Evolutionary conservation across 2,888 invertebrate species (phyloP), one percentile per base, ranked within the genome.

Genomic region (Polylopha cassiicola): DNA sequence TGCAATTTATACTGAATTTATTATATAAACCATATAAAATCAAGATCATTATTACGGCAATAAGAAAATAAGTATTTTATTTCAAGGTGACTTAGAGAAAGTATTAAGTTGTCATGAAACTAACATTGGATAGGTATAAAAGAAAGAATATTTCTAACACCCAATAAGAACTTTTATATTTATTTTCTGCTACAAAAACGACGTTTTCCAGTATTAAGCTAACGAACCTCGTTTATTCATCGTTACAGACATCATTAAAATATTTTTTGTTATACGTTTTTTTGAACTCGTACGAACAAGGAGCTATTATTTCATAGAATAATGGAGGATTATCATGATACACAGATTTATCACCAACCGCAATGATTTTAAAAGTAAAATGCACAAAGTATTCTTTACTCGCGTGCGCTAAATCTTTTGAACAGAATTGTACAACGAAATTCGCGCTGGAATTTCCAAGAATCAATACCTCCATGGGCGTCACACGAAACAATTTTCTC

Each of bases 331-430:
- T 55, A 45, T 73, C 64, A 11, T 50, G 39, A 45, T 71, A 81
- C 5, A 78, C 42, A 3, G 54, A 21, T 49, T 64, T 54, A 42
- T 62, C 42, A 1, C 78, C 80, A 20, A 38, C 39, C 6, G 73
- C 39, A 27, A 61, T 49, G 34, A 82, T 68, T 65, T 82, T 73
- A 15, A 81, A 51, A 2, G 75, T 78, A 47, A 80, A 74, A 61
- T 74, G 66, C 15, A 58, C 72, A 8, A 68, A 59, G 26, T 75
- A 64, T 3, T 74, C 58, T 2, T 5, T 33, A 5, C 5, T 3
- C 0, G 37, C 33, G 20, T 53, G 49, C 13, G 48, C 37, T 10
- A 53, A 44, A 11, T 57, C 58, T 47, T 51, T 60, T 6, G 69
- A 65, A 53, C 75, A 81, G 18, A 65, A 51, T 22, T 37, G 61